These are phyloP conservation scores for Automeris io DNA, from an alignment of 2,888 invertebrate species.

Conservation along the genomic window DNA sequence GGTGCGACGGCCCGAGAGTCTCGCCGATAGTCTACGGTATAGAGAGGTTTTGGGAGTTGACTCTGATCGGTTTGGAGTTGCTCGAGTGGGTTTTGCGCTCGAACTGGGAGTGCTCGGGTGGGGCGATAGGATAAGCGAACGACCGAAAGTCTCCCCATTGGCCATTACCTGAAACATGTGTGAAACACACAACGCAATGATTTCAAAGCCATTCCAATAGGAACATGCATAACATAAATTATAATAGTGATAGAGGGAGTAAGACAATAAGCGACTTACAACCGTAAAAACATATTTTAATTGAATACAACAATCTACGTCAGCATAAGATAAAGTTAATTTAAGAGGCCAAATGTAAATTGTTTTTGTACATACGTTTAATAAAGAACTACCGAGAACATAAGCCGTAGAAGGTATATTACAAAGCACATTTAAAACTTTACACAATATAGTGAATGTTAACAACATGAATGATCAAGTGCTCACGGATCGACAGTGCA, in stretches of 20 bases:
- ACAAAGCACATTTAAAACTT: constrained; percentile 28
- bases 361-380: no score
- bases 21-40: constrained; percentile 67
- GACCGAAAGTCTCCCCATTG: constrained; percentile 81
- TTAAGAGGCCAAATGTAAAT: no score
- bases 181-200: constrained; percentile 78
- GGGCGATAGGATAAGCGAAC: constrained; percentile 77
- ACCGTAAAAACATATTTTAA: constrained; percentile 7
- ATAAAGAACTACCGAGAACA: constrained; percentile 8
- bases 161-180: constrained; percentile 83
- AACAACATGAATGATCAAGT: not conserved
- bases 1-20: constrained; percentile 58
- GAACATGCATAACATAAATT: constrained; percentile 67
- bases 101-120: constrained; percentile 59
- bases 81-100: constrained; percentile 47
- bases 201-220: constrained; percentile 76
- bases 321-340: not conserved
- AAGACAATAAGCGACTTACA: constrained; percentile 52
- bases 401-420: constrained; percentile 23
- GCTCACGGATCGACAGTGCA: constrained; percentile 4
- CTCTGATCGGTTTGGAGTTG: constrained; percentile 59
- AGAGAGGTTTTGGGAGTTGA: constrained; percentile 67
- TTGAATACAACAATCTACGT: not conserved
- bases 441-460: constrained; percentile 17
- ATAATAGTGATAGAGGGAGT: constrained; percentile 49